These are phyloP conservation scores for Cheilosia scutellata DNA, from an alignment of 2,888 invertebrate species.

Conservation along the genomic window DNA sequence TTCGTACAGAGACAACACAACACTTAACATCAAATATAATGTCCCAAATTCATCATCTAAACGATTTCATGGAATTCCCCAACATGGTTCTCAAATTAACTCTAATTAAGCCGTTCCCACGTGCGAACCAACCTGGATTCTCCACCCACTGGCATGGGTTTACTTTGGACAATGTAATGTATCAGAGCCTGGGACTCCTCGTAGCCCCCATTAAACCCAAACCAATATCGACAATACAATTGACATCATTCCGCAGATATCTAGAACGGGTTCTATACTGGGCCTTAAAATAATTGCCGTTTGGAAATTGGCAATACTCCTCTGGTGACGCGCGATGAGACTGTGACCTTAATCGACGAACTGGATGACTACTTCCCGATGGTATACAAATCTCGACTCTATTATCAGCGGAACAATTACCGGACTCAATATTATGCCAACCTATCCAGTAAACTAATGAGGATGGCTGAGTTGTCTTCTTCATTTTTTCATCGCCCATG, in stretches of 20 bases:
- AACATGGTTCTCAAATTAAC: slow-evolving; percentile 77
- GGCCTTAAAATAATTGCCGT: slow-evolving; percentile 74
- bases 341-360: slow-evolving; percentile 76
- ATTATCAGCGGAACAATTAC: slow-evolving; percentile 52
- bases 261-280: slow-evolving; percentile 77
- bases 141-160: background rate
- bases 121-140: slow-evolving; percentile 1
- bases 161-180: slow-evolving; percentile 44
- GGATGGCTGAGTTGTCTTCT: slow-evolving; percentile 67
- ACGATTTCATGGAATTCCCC: slow-evolving; percentile 79
- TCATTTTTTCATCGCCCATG: slow-evolving; percentile 70
- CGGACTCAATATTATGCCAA: slow-evolving; percentile 73
- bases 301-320: slow-evolving; percentile 77
- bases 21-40: slow-evolving; percentile 14
- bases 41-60: slow-evolving; percentile 54
- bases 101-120: slow-evolving; percentile 73
- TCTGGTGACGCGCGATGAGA: slow-evolving; percentile 63
- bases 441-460: slow-evolving; percentile 76
- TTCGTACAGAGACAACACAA: background rate
- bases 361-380: slow-evolving; percentile 64
- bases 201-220: slow-evolving; percentile 6
- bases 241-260: slow-evolving; percentile 72
- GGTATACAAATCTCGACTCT: background rate
- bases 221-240: slow-evolving; percentile 38
- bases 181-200: slow-evolving; percentile 78